Conservation (phyloP, 1,140 invertebrate genomes). For the Triops longicaudatus region DNA sequence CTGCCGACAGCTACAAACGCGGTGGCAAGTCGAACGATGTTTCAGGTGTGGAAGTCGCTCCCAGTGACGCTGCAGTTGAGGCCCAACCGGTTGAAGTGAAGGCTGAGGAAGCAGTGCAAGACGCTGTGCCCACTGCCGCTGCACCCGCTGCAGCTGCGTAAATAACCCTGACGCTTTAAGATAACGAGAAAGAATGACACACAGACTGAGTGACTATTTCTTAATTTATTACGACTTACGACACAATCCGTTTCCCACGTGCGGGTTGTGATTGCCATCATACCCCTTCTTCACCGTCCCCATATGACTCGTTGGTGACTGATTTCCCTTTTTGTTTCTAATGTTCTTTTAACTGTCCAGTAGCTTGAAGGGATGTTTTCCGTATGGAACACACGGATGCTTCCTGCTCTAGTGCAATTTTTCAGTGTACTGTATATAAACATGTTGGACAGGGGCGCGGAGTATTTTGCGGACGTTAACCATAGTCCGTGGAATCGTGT, state of each 20-base stretch:
- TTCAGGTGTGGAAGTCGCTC: background rate
- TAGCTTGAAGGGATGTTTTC: background rate
- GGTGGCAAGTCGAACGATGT: background rate
- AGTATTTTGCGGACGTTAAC: constrained; percentile 19
- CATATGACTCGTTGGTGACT: background rate
- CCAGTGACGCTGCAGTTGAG: background rate
- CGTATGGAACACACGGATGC: background rate
- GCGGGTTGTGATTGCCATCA: constrained; percentile 20
- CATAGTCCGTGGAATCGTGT: constrained; percentile 16
- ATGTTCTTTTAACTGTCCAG: background rate
- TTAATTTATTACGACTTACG: constrained; percentile 23
- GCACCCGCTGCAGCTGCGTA: background rate
- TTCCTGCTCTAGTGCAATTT: constrained; percentile 1
- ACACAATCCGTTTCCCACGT: background rate
- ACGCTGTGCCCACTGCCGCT: background rate
- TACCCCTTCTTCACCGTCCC: constrained; percentile 17
- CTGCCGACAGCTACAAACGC: constrained; percentile 13
- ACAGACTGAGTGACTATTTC: constrained; percentile 13
- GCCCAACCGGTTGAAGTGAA: constrained; percentile 16
- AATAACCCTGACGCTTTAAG: background rate
- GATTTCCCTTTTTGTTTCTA: background rate
- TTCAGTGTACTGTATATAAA: constrained; percentile 9
- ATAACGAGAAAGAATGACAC: constrained; percentile 10
- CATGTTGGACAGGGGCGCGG: constrained; percentile 7
- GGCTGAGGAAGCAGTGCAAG: constrained; percentile 6